Evolutionary conservation across 2,888 invertebrate genomes (phyloP).

Genomic region (Temnothorax unifasciatus): DNA sequence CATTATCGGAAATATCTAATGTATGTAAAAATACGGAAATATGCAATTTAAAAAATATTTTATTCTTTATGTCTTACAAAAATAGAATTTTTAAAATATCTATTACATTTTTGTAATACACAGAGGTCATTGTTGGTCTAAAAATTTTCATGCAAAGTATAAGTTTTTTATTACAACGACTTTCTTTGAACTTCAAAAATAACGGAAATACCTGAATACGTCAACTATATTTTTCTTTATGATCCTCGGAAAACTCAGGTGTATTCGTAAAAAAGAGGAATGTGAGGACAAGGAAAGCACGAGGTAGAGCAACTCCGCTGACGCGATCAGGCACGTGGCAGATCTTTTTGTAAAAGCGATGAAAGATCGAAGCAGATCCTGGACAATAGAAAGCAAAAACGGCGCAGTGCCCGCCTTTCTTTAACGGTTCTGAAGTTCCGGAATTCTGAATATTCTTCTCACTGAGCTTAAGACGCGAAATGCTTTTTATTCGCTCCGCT

Average conservation of each 20-base stretch:
- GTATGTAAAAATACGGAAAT: neutral
- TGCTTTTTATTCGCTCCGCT: slow-evolving; percentile 57
- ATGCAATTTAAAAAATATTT: neutral
- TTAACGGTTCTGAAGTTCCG: slow-evolving; percentile 48
- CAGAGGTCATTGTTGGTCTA: neutral
- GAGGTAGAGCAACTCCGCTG: slow-evolving; percentile 35
- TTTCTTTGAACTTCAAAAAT: neutral
- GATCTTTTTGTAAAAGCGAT: slow-evolving; percentile 68
- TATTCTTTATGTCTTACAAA: neutral
- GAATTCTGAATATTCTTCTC: slow-evolving; percentile 68
- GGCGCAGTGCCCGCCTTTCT: slow-evolving; percentile 38
- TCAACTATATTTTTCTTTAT: neutral
- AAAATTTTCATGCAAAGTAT: neutral
- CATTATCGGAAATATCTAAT: slow-evolving; percentile 4
- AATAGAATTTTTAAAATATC: neutral
- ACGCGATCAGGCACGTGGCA: slow-evolving; percentile 72
- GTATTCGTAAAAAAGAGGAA: neutral
- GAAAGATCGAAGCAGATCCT: slow-evolving; percentile 55
- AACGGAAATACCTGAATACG: neutral
- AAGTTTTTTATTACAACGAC: slow-evolving; percentile 11
- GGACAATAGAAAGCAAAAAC: slow-evolving; percentile 39
- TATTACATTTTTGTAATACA: neutral
- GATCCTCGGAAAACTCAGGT: slow-evolving; percentile 5
- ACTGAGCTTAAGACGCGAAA: slow-evolving; percentile 56
- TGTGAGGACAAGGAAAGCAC: neutral